Evolutionary conservation across 2,797 vertebrate species (phyloP).

Genomic region (Emydoidea blandingii): DNA sequence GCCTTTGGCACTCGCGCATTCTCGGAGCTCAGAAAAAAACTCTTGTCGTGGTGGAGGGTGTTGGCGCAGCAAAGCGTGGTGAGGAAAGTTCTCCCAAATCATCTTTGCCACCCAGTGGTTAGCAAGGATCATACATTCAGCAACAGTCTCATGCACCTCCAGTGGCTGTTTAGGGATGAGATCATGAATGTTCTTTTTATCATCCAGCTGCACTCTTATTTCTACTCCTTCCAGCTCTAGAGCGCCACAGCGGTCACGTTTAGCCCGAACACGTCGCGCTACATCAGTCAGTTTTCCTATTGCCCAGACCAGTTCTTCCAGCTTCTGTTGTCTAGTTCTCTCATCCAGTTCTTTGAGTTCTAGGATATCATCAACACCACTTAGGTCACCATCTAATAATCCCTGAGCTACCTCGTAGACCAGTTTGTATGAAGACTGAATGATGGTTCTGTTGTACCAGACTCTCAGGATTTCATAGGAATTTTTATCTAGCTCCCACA

Average conservation of each 20-base stretch:
- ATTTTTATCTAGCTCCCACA: constrained; percentile 90
- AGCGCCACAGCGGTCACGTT: constrained; percentile 88
- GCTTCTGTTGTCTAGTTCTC: constrained; percentile 67
- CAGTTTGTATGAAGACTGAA: constrained; percentile 94
- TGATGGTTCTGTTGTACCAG: constrained; percentile 88
- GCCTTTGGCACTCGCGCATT: constrained; percentile 86
- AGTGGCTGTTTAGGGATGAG: constrained; percentile 93
- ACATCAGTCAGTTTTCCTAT: constrained; percentile 87
- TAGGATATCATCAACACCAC: constrained; percentile 74
- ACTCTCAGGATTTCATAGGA: constrained; percentile 83
- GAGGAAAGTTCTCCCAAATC: constrained; percentile 91
- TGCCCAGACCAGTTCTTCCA: constrained; percentile 84
- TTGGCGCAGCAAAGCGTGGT: constrained; percentile 89
- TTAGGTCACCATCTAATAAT: constrained; percentile 85
- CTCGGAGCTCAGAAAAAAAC: constrained; percentile 89
- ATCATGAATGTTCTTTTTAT: constrained; percentile 90
- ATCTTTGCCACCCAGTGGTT: constrained; percentile 98
- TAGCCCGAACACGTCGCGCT: constrained; percentile 85
- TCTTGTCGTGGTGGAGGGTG: constrained; percentile 93
- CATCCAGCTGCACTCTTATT: constrained; percentile 91
- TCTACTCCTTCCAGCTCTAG: constrained; percentile 96
- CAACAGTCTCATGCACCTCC: constrained; percentile 95
- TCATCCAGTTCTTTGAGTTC: constrained; percentile 83
- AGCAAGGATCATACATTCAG: constrained; percentile 97
- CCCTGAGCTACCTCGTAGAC: constrained; percentile 93